Evolutionary conservation across 1,140 invertebrate genomes (phyloP).

Genomic region (Plutomurus gul): DNA sequence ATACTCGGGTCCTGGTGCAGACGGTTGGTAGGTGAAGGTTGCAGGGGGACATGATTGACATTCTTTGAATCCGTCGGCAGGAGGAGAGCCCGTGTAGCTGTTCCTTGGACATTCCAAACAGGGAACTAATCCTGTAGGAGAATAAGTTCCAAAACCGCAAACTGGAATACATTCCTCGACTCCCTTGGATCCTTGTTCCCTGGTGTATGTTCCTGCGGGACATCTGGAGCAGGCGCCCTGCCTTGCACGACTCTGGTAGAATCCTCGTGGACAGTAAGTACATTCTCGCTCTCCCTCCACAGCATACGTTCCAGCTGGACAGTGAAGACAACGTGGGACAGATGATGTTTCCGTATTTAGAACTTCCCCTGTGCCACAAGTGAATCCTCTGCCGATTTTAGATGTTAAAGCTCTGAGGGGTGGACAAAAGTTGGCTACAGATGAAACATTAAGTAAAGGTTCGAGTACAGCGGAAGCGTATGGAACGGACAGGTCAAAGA

Average conservation of each 20-base stretch:
- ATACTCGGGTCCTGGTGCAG: conserved; percentile 77
- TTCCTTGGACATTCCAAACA: conserved; percentile 93
- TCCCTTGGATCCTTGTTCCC: conserved; percentile 79
- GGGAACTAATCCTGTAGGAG: conserved; percentile 89
- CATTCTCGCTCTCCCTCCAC: conserved; percentile 83
- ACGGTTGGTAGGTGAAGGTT: conserved; percentile 88
- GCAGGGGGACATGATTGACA: conserved; percentile 86
- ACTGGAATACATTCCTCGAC: conserved; percentile 85
- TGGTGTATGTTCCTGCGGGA: conserved; percentile 88
- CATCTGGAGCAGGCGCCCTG: conserved; percentile 86
- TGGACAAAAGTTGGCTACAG: conserved; percentile 88
- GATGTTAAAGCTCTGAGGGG: conserved; percentile 83
- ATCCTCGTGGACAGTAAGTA: conserved; percentile 84
- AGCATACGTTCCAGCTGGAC: conserved; percentile 92
- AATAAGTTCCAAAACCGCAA: conserved; percentile 94
- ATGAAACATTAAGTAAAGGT: conserved; percentile 82
- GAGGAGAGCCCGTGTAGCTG: conserved; percentile 85
- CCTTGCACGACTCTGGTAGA: conserved; percentile 87
- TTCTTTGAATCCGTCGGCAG: conserved; percentile 88
- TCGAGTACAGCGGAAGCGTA: conserved; percentile 89
- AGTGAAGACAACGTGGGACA: conserved; percentile 92
- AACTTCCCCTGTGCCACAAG: conserved; percentile 90
- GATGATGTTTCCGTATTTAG: conserved; percentile 87
- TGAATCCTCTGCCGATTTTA: conserved; percentile 84
- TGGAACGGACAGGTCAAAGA: conserved; percentile 91